Conservation (phyloP, 2,888 invertebrate species). For the Cantharis nigra region DNA sequence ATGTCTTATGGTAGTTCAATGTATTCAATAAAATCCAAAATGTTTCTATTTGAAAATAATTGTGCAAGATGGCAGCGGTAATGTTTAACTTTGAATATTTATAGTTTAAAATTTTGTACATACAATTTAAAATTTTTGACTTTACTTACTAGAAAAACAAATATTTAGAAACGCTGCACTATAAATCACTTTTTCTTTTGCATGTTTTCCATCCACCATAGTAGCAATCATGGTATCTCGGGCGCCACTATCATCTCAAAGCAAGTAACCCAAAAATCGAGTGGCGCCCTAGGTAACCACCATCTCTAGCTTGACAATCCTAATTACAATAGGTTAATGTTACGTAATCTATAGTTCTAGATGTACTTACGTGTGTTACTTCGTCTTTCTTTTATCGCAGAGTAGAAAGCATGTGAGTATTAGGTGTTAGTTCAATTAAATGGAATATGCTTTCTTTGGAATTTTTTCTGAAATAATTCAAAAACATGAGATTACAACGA, state of each 20-base stretch:
- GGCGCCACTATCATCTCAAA: not conserved
- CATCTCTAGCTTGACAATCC: not conserved
- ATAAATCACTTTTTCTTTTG: not conserved
- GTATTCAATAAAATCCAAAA: not conserved
- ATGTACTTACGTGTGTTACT: not conserved
- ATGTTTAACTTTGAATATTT: conserved; percentile 10
- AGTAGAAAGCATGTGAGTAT: not conserved
- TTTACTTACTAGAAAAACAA: not conserved
- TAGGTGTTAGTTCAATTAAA: not conserved
- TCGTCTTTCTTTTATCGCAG: not conserved
- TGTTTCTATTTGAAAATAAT: not conserved
- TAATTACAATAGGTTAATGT: not conserved
- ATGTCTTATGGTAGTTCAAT: not conserved
- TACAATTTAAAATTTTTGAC: not conserved
- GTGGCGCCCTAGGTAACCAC: not conserved
- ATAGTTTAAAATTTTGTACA: not conserved
- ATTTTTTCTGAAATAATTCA: not conserved
- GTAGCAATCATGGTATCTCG: not conserved
- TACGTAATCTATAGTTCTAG: not conserved
- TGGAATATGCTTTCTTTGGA: not conserved
- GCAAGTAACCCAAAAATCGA: not conserved
- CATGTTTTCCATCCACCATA: not conserved
- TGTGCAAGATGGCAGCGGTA: conserved; percentile 63
- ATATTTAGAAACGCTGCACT: conserved; percentile 1
- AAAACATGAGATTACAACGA: not conserved